Evolutionary conservation across 1,140 invertebrate species (phyloP), one percentile per base, ranked within the genome.

Genomic region (Anoplolepis gracilipes): DNA sequence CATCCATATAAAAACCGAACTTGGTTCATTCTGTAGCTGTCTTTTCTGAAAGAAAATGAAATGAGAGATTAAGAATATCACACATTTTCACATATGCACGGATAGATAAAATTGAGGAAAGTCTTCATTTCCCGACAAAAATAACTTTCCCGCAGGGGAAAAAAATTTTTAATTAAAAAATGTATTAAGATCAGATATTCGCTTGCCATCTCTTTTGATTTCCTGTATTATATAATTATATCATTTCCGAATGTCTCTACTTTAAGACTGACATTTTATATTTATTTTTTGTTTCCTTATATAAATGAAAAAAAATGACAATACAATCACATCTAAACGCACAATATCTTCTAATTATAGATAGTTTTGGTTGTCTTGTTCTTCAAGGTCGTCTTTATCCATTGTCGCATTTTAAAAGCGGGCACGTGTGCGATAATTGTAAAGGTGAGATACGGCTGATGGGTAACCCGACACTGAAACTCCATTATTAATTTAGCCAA

Each of bases 401-500:
- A 33, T 16, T 19, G 53, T 84, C 70, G 11, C 57, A 53, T 75
- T 75, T 72, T 84, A 61, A 75, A 73, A 33, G 42, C 69, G 36
- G 36, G 19, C 70, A 30, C 69, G 69, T 73, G 65, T 82, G 39
- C 67, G 28, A 4, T 69, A 79, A 75, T 84, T 72, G 69, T 61
- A 49, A 76, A 72, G 69, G 53, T 59, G 53, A 82, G 36, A 30
- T 61, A 82, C 79, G 79, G n/a, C 62, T 64, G 76, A 69, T 69
- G 64, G 5, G 62, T 79, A 69, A 79, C 77, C 46, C 64, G 49
- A 79, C 77, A 79, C 49, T 69, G 77, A 79, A 69, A 79, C 64
- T 79, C 77, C 64, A 79, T 79, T 79, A 79, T 79, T 79, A 79
- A 79, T 79, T 79, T 79, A 79, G 77, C 64, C 77, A 79, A 79